phyloP scores from a whole-genome alignment of 2,113 vertebrate genomes.

The Dasyurus viverrinus region DNA sequence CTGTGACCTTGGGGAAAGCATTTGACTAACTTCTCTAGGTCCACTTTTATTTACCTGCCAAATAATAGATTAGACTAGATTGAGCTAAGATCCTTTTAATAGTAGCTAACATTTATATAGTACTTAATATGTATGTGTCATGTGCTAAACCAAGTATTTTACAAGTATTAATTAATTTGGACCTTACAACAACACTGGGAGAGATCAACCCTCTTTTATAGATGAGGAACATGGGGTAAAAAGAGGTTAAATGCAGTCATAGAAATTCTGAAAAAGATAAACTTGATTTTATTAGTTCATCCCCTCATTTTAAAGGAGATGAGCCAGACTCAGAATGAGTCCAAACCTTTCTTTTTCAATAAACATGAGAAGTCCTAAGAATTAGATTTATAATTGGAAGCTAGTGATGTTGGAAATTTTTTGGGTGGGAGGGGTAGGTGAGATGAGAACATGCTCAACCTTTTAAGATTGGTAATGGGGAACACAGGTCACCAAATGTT shows the following conservation, averaged over 20 bases:
- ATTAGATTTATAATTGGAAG: background rate
- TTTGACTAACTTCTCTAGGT: background rate
- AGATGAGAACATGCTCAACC: background rate
- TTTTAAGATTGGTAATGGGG: background rate
- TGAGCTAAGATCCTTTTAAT: background rate
- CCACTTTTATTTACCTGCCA: background rate
- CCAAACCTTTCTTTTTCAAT: background rate
- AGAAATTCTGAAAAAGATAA: background rate
- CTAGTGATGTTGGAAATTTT: background rate
- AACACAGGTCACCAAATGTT: background rate
- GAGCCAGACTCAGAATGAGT: background rate
- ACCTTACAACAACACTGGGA: background rate
- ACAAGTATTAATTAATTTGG: background rate
- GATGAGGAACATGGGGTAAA: background rate
- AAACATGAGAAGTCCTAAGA: background rate
- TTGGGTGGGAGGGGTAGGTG: background rate
- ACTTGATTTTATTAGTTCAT: background rate
- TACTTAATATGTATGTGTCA: background rate
- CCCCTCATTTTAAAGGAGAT: background rate
- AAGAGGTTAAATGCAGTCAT: background rate
- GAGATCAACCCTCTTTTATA: background rate
- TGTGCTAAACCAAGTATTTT: background rate
- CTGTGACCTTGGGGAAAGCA: background rate
- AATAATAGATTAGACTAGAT: background rate
- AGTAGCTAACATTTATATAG: background rate